A percentile compares a stretch with the other conserved stretches of the same genome.
Evolutionary conservation across 2,888 invertebrate species (phyloP).

Genomic region (Lymantria dispar): DNA sequence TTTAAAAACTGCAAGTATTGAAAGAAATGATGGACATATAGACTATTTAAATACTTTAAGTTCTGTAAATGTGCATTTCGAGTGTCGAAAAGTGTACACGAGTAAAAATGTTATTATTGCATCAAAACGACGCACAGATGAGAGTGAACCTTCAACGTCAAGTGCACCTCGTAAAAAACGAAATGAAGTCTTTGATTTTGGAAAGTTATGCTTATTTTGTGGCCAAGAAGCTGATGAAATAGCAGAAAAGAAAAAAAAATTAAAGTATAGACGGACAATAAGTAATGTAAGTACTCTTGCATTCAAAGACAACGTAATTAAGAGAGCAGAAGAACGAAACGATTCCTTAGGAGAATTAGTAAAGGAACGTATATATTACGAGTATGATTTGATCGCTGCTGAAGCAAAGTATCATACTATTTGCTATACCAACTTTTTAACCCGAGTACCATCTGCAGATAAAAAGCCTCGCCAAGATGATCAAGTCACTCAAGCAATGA

Average conservation of each 20-base stretch:
- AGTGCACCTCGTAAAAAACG: constrained; percentile 33
- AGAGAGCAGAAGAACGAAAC: constrained; percentile 45
- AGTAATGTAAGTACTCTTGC: constrained; percentile 42
- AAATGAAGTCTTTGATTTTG: constrained; percentile 30
- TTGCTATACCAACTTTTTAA: constrained; percentile 48
- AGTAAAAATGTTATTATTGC: constrained; percentile 27
- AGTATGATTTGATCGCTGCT: constrained; percentile 42
- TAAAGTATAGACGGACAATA: constrained; percentile 36
- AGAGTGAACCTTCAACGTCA: constrained; percentile 25
- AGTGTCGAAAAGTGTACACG: constrained; percentile 36
- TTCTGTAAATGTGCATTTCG: constrained; percentile 18
- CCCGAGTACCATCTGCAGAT: constrained; percentile 37
- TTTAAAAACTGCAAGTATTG: constrained; percentile 35
- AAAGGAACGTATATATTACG: constrained; percentile 35
- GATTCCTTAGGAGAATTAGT: constrained; percentile 43
- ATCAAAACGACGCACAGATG: constrained; percentile 32
- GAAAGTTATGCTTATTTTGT: constrained; percentile 47
- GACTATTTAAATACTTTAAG: neutral
- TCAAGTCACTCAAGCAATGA: constrained; percentile 50
- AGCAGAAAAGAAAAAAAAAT: constrained; percentile 40
- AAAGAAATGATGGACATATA: constrained; percentile 30
- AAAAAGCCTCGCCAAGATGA: constrained; percentile 42
- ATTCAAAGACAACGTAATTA: constrained; percentile 46
- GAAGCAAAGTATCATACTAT: constrained; percentile 47
- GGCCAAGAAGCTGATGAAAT: constrained; percentile 44